A percentile compares a stretch with the other conserved stretches of the same genome.
phyloP scores from a whole-genome alignment of 2,113 vertebrate genomes.

The Lycocorax pyrrhopterus region DNA sequence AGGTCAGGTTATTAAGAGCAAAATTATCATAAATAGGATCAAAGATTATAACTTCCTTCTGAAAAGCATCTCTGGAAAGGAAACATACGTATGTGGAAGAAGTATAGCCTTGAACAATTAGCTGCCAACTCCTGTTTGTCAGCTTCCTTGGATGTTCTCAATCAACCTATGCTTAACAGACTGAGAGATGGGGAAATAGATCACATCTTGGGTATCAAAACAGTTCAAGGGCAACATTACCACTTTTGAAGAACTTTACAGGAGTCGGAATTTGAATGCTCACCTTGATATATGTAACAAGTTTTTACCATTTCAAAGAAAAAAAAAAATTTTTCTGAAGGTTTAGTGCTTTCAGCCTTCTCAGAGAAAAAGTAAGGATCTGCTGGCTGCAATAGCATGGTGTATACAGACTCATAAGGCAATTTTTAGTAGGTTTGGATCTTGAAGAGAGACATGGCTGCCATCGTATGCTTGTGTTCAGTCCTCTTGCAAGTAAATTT shows the following conservation, averaged over 20 bases:
- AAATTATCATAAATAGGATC: conserved; percentile 34
- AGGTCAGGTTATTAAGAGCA: conserved; percentile 27
- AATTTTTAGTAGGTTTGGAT: neutral
- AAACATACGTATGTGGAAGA: neutral
- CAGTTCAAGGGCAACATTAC: neutral
- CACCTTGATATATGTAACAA: neutral
- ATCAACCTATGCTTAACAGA: neutral
- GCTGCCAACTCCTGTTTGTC: neutral
- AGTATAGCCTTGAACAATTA: neutral
- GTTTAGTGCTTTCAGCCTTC: neutral
- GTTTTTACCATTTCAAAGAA: neutral
- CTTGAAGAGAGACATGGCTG: neutral
- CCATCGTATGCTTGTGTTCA: neutral
- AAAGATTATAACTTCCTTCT: neutral
- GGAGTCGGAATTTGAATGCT: neutral
- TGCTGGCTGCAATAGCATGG: neutral
- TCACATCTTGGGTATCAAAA: neutral
- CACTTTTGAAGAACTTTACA: neutral
- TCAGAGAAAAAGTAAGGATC: neutral
- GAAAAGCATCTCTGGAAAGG: neutral
- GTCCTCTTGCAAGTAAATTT: neutral
- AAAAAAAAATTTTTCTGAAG: neutral
- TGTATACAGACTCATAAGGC: neutral
- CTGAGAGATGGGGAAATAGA: neutral
- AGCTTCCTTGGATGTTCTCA: neutral